These are phyloP conservation scores for Heliangelus exortis DNA, from an alignment of 2,797 vertebrate genomes.

Conservation along the genomic window DNA sequence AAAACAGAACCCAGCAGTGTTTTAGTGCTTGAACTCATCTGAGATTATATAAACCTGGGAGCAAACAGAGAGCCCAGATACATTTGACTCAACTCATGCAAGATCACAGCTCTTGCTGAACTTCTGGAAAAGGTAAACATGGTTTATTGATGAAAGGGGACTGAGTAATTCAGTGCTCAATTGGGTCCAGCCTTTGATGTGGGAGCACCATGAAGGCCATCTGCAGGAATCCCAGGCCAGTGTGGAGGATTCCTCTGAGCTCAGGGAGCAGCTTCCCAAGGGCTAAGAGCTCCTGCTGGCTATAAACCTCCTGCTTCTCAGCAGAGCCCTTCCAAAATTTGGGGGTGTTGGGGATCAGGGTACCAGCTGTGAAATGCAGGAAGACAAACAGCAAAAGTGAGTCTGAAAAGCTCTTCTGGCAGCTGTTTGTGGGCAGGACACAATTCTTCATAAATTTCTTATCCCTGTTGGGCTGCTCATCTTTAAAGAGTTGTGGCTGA, in stretches of 20 bases:
- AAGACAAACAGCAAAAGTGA: neutral
- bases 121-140: conserved; percentile 30
- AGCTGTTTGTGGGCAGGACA: neutral
- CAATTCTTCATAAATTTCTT: neutral
- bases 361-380: neutral
- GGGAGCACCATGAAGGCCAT: neutral
- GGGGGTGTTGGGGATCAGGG: neutral
- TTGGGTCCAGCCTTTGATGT: conserved; percentile 21
- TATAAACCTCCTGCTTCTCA: neutral
- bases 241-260: neutral
- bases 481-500: neutral
- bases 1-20: neutral
- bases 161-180: neutral
- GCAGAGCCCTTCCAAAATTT: neutral
- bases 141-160: conserved; percentile 23
- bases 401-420: neutral
- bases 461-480: neutral
- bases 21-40: neutral
- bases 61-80: conserved; percentile 8
- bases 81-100: neutral
- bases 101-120: neutral
- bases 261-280: neutral
- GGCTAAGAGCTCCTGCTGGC: neutral
- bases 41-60: neutral
- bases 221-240: neutral